These are phyloP conservation scores for Drosophila ercepeae DNA, from an alignment of 1,140 invertebrate species.

Conservation along the genomic window DNA sequence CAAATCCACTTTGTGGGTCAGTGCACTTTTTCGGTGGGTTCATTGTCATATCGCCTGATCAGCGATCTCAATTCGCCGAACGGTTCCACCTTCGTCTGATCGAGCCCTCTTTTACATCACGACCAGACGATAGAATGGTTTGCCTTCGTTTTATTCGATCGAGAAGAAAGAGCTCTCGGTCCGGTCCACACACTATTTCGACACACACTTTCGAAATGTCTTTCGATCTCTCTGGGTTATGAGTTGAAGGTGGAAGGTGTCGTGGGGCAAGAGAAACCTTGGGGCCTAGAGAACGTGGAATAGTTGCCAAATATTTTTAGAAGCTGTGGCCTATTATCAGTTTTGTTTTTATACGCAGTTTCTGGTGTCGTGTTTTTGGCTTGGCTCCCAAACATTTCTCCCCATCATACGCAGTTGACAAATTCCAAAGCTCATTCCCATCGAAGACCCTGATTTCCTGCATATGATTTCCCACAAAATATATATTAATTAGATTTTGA, in stretches of 20 bases:
- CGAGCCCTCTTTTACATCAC: slow-evolving; percentile 46
- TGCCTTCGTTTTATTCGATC: neutral
- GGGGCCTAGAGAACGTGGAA: neutral
- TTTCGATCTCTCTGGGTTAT: slow-evolving; percentile 1
- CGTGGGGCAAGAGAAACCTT: neutral
- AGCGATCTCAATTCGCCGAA: slow-evolving; percentile 39
- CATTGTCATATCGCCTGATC: slow-evolving; percentile 60
- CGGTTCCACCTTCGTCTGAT: slow-evolving; percentile 13
- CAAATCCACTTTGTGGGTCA: slow-evolving; percentile 57
- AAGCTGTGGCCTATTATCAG: slow-evolving; percentile 58
- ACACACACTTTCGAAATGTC: slow-evolving; percentile 29
- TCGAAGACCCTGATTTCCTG: slow-evolving; percentile 30
- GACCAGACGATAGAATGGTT: neutral
- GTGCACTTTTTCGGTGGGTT: slow-evolving; percentile 64
- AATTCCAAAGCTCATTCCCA: slow-evolving; percentile 16
- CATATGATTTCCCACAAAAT: neutral
- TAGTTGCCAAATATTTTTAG: slow-evolving; percentile 71
- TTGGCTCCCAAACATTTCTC: slow-evolving; percentile 20
- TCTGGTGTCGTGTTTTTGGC: slow-evolving; percentile 23
- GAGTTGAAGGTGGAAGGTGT: neutral
- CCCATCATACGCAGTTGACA: slow-evolving; percentile 12
- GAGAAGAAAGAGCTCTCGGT: too few relatives aligned
- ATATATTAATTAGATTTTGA: slow-evolving; percentile 4
- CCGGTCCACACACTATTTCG: neutral
- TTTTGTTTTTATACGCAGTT: slow-evolving; percentile 70